Evolutionary conservation across 2,113 vertebrate species (phyloP).

Genomic region (Coryphaenoides rupestris): DNA sequence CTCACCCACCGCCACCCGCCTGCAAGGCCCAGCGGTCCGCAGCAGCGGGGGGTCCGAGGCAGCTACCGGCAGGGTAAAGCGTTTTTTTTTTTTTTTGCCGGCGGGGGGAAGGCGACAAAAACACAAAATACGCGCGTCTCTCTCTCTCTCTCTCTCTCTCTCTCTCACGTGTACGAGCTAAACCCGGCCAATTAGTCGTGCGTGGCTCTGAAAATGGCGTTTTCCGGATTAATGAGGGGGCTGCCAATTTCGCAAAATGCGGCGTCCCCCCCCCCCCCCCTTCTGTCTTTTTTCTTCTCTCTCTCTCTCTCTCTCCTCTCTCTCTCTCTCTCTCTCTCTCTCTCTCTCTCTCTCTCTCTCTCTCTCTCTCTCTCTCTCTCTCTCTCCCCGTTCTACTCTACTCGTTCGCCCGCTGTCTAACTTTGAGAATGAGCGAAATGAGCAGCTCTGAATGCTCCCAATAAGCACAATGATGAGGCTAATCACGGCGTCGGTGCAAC

Average conservation of each 20-base stretch:
- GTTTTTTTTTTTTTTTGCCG: no score
- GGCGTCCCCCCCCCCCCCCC: background rate
- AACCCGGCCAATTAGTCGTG: background rate
- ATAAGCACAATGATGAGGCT: constrained; percentile 26
- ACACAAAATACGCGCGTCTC: no score
- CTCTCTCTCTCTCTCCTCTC: background rate
- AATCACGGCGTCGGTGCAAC: constrained; percentile 31
- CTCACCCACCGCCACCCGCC: background rate
- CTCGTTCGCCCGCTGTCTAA: background rate
- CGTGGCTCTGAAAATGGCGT: background rate
- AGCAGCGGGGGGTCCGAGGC: background rate
- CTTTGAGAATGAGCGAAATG: background rate
- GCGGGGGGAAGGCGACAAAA: background rate
- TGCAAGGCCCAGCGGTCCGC: background rate
- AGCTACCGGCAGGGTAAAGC: background rate
- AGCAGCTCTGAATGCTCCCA: constrained; percentile 9
- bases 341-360: background rate
- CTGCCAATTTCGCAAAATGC: background rate
- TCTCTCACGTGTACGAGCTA: background rate
- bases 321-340: background rate
- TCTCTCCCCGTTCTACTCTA: background rate
- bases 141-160: no score
- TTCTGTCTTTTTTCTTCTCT: background rate
- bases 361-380: background rate
- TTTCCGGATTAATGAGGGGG: background rate